These are phyloP conservation scores for Chymomyza fuscimana DNA, from an alignment of 2,888 invertebrate genomes.

Conservation along the genomic window DNA sequence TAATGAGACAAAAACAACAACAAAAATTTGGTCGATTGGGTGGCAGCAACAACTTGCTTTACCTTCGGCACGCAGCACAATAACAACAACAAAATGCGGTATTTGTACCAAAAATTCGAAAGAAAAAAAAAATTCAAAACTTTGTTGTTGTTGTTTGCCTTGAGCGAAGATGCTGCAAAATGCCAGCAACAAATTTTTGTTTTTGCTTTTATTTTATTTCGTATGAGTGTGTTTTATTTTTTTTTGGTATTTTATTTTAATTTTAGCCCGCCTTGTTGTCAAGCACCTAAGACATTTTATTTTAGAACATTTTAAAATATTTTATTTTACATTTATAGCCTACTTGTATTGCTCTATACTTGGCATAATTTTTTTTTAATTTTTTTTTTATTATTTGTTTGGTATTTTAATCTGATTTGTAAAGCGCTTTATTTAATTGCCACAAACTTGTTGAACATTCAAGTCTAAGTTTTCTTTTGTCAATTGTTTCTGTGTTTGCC, in stretches of 20 bases:
- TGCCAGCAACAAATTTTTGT: constrained; percentile 1
- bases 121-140: constrained; percentile 5
- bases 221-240: background rate
- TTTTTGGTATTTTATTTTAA: constrained; percentile 8
- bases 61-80: constrained; percentile 6
- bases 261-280: background rate
- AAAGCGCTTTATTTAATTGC: background rate
- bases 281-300: background rate
- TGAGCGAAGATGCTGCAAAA: constrained; percentile 7
- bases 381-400: background rate
- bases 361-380: background rate
- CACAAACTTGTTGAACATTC: background rate
- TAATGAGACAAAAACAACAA: constrained; percentile 5
- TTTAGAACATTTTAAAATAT: background rate
- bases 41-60: constrained; percentile 7
- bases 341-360: background rate
- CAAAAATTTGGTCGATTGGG: background rate
- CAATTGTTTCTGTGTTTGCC: background rate
- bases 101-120: background rate
- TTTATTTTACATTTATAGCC: background rate
- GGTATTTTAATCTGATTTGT: background rate
- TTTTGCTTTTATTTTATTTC: background rate
- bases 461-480: background rate
- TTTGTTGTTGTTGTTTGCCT: constrained; percentile 6
- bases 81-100: constrained; percentile 3